phyloP scores from a whole-genome alignment of 2,113 vertebrate genomes.

The Scatophagus argus region DNA sequence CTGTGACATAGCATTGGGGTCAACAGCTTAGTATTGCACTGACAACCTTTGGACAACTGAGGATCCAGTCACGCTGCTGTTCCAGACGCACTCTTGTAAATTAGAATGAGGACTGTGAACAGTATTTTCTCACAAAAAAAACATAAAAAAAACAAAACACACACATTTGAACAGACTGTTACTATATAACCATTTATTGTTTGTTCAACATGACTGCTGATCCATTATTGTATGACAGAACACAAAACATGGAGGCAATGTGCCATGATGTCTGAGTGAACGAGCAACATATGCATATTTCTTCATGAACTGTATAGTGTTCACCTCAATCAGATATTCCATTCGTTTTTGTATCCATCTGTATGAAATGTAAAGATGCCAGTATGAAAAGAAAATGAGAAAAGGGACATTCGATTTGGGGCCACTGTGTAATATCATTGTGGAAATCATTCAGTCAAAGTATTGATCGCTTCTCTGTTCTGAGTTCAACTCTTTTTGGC shows the following conservation, averaged over 20 bases:
- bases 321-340: neutral
- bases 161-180: neutral
- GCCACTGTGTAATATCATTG: neutral
- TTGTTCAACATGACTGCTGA: slow-evolving; percentile 60
- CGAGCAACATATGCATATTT: slow-evolving; percentile 3
- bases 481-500: slow-evolving; percentile 9
- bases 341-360: slow-evolving; percentile 4
- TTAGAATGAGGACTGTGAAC: neutral
- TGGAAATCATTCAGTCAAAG: slow-evolving; percentile 12
- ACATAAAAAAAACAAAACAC: neutral
- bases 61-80: neutral
- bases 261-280: slow-evolving; percentile 10
- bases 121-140: too few species aligned
- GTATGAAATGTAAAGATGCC: slow-evolving; percentile 27
- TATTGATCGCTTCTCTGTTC: neutral
- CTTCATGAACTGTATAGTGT: neutral
- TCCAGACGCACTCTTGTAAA: neutral
- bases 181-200: slow-evolving; percentile 68
- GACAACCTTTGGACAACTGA: neutral
- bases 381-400: neutral
- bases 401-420: neutral
- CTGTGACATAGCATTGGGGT: neutral
- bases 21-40: neutral
- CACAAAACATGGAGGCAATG: slow-evolving; percentile 45
- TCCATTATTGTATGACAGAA: slow-evolving; percentile 45